A percentile compares a stretch with the other conserved stretches of the same genome.
Evolutionary conservation across 2,888 invertebrate species (phyloP).

Genomic region (Pterostichus madidus): DNA sequence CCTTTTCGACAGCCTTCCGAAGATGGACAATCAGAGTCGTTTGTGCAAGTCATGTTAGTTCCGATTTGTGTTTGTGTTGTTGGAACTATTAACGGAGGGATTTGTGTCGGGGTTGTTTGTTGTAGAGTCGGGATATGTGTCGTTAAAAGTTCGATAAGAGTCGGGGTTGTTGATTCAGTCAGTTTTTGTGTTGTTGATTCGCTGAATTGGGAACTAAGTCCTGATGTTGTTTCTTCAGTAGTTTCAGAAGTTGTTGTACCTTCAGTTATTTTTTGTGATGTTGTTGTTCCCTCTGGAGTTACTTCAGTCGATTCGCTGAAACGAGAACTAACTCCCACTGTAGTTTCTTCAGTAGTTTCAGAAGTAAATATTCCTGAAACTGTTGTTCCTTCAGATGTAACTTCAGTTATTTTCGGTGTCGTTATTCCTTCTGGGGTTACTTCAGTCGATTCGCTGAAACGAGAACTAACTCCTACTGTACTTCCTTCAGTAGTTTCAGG

Average conservation of each 20-base stretch:
- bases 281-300: slow-evolving; percentile 22
- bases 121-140: neutral
- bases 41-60: slow-evolving; percentile 79
- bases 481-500: slow-evolving; percentile 65
- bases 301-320: too few species aligned
- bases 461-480: slow-evolving; percentile 63
- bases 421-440: slow-evolving; percentile 56
- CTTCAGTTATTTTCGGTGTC: slow-evolving; percentile 45
- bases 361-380: slow-evolving; percentile 53
- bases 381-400: slow-evolving; percentile 62
- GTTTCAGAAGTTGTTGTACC: slow-evolving; percentile 40
- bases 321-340: neutral
- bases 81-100: slow-evolving; percentile 27
- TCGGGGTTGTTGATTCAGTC: slow-evolving; percentile 26
- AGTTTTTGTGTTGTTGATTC: slow-evolving; percentile 43
- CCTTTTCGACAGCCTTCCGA: slow-evolving; percentile 83
- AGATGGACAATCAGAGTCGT: slow-evolving; percentile 82
- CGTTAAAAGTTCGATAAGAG: neutral
- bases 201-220: neutral
- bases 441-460: slow-evolving; percentile 36
- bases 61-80: slow-evolving; percentile 57
- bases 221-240: slow-evolving; percentile 35
- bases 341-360: slow-evolving; percentile 20
- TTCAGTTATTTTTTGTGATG: slow-evolving; percentile 2
- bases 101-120: slow-evolving; percentile 27